Percentiles rank a stretch among this genome's conserved stretches.
Evolutionary conservation across 1,140 invertebrate species (phyloP).

Genomic region (Linepithema humile): DNA sequence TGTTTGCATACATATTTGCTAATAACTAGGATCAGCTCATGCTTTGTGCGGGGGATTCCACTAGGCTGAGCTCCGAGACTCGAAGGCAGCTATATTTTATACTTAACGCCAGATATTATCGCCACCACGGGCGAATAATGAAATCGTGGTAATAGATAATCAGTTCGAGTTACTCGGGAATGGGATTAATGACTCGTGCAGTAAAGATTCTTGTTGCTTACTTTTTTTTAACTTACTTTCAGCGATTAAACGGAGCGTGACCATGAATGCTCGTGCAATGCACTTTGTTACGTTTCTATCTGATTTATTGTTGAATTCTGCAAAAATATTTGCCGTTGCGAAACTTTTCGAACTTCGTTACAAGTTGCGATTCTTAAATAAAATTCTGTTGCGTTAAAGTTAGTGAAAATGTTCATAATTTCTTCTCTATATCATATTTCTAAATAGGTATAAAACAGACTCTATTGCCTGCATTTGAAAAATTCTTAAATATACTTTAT

Average conservation of each 20-base stretch:
- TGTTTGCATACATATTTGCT: not conserved
- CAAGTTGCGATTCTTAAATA: not conserved
- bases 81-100: not conserved
- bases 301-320: not conserved
- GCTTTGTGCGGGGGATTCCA: not conserved
- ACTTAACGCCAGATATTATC: slow-evolving; percentile 16
- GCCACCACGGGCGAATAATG: slow-evolving; percentile 24
- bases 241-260: slow-evolving; percentile 23
- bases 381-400: no score
- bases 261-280: slow-evolving; percentile 11
- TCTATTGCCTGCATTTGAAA: not conserved
- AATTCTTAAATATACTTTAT: not conserved
- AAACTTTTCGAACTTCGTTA: not conserved
- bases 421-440: not conserved
- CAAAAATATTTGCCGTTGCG: not conserved
- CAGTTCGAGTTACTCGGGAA: slow-evolving; percentile 22
- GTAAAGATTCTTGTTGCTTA: not conserved
- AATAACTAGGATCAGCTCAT: not conserved
- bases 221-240: slow-evolving; percentile 15
- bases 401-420: no score
- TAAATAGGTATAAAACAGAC: not conserved
- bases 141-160: slow-evolving; percentile 45
- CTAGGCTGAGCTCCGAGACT: not conserved
- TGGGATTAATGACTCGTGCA: slow-evolving; percentile 18
- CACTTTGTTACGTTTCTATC: slow-evolving; percentile 16